These are phyloP conservation scores for Galbula dea DNA, from an alignment of 2,113 vertebrate genomes.

Conservation along the genomic window DNA sequence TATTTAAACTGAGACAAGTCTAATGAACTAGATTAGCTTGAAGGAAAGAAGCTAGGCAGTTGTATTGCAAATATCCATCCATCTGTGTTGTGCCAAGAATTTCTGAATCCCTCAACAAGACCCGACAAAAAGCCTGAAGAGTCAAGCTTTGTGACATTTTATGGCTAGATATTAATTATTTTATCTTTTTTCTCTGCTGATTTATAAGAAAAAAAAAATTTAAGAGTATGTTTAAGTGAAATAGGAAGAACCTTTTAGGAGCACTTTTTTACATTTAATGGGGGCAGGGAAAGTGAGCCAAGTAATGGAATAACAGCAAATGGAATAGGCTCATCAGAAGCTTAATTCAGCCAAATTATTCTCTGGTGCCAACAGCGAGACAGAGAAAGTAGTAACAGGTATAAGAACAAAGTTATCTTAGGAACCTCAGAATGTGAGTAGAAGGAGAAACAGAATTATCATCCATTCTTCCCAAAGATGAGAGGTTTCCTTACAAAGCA, in stretches of 20 bases:
- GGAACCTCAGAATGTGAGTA: background rate
- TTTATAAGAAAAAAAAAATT: background rate
- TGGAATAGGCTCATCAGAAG: background rate
- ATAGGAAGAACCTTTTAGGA: background rate
- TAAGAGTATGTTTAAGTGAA: background rate
- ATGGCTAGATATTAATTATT: background rate
- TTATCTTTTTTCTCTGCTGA: background rate
- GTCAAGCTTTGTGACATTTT: background rate
- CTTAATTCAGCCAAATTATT: background rate
- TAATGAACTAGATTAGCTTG: background rate
- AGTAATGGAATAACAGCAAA: background rate
- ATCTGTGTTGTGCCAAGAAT: background rate
- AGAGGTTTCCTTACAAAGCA: background rate
- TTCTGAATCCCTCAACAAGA: background rate
- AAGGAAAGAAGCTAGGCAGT: background rate
- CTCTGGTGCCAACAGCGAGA: background rate
- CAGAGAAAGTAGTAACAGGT: background rate
- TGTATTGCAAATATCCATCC: background rate
- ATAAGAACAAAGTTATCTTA: background rate
- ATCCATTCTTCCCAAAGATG: background rate
- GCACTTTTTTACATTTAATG: background rate
- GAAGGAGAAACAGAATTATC: background rate
- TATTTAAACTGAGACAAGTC: background rate
- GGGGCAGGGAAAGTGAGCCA: background rate
- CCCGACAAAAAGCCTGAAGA: background rate